phyloP scores from a whole-genome alignment of 2,888 invertebrate species.

The Anagyrus pseudococci region DNA sequence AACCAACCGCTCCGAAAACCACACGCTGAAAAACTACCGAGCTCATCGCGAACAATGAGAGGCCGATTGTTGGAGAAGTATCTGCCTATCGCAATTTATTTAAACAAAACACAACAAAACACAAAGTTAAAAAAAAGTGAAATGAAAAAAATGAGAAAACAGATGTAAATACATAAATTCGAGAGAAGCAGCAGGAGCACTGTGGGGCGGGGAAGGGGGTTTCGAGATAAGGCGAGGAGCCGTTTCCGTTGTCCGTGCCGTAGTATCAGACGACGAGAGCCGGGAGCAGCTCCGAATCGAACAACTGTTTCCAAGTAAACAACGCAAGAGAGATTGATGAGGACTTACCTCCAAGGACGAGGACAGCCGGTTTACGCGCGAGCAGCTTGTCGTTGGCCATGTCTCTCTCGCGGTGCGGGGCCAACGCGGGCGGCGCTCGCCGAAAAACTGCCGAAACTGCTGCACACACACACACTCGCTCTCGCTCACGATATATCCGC shows the following conservation, averaged over 20 bases:
- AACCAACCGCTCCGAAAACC: background rate
- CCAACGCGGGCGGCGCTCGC: background rate
- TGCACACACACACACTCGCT: background rate
- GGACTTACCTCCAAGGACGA: constrained; percentile 56
- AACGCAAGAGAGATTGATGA: background rate
- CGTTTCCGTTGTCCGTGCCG: background rate
- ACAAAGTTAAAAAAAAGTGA: background rate
- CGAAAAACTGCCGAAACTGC: background rate
- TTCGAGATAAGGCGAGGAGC: too few relatives aligned
- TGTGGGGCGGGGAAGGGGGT: too few relatives aligned
- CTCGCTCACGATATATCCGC: too few relatives aligned
- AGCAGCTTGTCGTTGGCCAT: constrained; percentile 37
- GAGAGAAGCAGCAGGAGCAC: too few relatives aligned
- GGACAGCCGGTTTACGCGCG: constrained; percentile 54
- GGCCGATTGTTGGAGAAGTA: background rate
- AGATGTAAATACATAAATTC: background rate
- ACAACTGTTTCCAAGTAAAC: background rate
- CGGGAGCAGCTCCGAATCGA: background rate
- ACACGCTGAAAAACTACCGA: background rate
- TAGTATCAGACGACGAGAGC: background rate
- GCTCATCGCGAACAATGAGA: background rate
- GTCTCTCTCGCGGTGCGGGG: background rate
- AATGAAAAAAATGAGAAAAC: background rate
- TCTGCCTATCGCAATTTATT: background rate
- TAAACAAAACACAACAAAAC: background rate